Evolutionary conservation across 2,888 invertebrate species (phyloP).

Genomic region (Archips xylosteana): DNA sequence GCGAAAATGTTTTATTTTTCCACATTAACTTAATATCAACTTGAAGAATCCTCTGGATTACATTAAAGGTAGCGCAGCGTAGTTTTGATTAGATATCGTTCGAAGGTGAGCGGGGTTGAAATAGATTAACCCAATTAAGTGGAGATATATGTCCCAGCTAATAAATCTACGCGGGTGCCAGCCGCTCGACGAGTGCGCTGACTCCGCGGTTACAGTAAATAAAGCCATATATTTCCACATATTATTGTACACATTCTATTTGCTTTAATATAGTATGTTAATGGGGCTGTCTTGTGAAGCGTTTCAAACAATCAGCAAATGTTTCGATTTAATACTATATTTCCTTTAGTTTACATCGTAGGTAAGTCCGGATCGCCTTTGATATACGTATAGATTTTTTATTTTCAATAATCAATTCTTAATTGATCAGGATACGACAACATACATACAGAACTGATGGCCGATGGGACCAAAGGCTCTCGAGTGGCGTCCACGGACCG

Average conservation of each 20-base stretch:
- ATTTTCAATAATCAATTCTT: too few relatives aligned
- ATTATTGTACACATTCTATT: slow-evolving; percentile 32
- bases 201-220: slow-evolving; percentile 44
- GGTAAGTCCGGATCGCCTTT: not conserved
- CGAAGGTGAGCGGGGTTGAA: slow-evolving; percentile 40
- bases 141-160: slow-evolving; percentile 41
- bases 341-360: not conserved
- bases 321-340: not conserved
- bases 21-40: not conserved
- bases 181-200: slow-evolving; percentile 46
- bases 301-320: not conserved
- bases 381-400: too few relatives aligned
- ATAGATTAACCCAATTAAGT: slow-evolving; percentile 48
- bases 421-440: too few relatives aligned
- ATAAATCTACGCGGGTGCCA: slow-evolving; percentile 45
- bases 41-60: not conserved
- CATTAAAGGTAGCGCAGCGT: not conserved
- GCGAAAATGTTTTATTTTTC: not conserved
- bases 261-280: slow-evolving; percentile 34
- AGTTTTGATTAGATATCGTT: slow-evolving; percentile 31
- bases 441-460: too few relatives aligned
- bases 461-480: too few relatives aligned
- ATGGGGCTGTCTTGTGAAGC: slow-evolving; percentile 14
- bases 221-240: slow-evolving; percentile 29
- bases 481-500: too few relatives aligned